These are phyloP conservation scores for Diceros bicornis DNA, from an alignment of 2,797 vertebrate genomes.

Conservation along the genomic window DNA sequence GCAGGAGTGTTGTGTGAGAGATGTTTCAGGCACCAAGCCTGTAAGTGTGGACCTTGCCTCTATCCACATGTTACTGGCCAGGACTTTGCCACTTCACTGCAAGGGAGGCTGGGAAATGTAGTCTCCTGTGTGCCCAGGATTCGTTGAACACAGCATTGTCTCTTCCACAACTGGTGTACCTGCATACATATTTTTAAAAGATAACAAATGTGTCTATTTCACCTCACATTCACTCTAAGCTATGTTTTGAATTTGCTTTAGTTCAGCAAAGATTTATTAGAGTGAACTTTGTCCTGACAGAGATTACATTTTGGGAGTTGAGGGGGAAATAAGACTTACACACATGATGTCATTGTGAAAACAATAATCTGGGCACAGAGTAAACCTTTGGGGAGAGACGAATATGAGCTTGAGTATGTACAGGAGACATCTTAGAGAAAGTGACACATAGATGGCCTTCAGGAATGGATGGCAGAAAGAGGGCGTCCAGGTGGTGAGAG, in stretches of 20 bases:
- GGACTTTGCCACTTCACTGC: not conserved
- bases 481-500: not conserved
- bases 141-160: not conserved
- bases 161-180: not conserved
- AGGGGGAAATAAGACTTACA: not conserved
- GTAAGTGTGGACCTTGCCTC: not conserved
- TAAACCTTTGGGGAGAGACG: not conserved
- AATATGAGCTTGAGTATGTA: not conserved
- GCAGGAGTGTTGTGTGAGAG: no score
- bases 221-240: not conserved
- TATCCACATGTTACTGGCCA: not conserved
- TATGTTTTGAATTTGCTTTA: constrained; percentile 6
- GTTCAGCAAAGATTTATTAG: not conserved
- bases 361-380: not conserved
- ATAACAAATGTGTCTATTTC: not conserved
- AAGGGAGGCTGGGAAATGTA: not conserved
- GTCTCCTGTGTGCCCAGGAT: not conserved
- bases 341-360: not conserved
- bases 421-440: not conserved
- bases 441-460: not conserved
- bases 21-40: not conserved
- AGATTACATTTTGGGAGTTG: not conserved
- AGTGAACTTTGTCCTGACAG: not conserved
- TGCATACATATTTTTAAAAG: not conserved
- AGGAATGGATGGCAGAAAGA: not conserved